These are phyloP conservation scores for Caenorhabditis sinica DNA, from an alignment of 2,888 invertebrate species.

Conservation along the genomic window DNA sequence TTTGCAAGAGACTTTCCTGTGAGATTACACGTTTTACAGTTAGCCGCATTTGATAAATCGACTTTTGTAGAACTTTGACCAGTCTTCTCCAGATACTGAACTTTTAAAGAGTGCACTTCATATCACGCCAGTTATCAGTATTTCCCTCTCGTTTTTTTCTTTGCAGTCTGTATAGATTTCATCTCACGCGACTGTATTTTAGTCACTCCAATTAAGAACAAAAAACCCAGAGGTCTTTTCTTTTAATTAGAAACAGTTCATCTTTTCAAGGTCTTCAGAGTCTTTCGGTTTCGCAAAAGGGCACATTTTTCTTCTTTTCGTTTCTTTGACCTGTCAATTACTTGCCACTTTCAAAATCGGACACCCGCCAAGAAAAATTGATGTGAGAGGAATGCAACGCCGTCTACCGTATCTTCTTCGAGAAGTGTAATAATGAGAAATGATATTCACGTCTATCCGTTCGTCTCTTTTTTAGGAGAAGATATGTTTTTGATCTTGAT, in stretches of 20 bases:
- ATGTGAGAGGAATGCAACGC: constrained; percentile 28
- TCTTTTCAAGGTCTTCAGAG: constrained; percentile 49
- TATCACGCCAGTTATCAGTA: neutral
- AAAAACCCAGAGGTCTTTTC: constrained; percentile 7
- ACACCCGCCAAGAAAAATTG: constrained; percentile 28
- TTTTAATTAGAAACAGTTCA: constrained; percentile 39
- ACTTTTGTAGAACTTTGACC: neutral
- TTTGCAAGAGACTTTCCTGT: too few species aligned
- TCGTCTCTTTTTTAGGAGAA: constrained; percentile 7
- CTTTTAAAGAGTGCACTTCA: neutral
- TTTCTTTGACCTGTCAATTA: constrained; percentile 41
- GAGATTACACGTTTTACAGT: too few species aligned
- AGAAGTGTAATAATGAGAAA: constrained; percentile 6
- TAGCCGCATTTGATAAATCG: too few species aligned
- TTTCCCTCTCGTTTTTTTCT: too few species aligned
- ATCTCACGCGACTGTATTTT: neutral
- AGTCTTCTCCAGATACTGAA: neutral
- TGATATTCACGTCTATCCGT: constrained; percentile 7
- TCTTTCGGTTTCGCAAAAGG: constrained; percentile 26
- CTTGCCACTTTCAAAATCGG: constrained; percentile 35
- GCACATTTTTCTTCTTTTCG: constrained; percentile 18
- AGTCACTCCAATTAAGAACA: neutral
- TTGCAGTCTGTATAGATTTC: neutral
- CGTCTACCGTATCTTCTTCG: constrained; percentile 17
- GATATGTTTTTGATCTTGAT: constrained; percentile 46